Evolutionary conservation across 2,113 vertebrate genomes (phyloP).

Genomic region (Tyto alba): DNA sequence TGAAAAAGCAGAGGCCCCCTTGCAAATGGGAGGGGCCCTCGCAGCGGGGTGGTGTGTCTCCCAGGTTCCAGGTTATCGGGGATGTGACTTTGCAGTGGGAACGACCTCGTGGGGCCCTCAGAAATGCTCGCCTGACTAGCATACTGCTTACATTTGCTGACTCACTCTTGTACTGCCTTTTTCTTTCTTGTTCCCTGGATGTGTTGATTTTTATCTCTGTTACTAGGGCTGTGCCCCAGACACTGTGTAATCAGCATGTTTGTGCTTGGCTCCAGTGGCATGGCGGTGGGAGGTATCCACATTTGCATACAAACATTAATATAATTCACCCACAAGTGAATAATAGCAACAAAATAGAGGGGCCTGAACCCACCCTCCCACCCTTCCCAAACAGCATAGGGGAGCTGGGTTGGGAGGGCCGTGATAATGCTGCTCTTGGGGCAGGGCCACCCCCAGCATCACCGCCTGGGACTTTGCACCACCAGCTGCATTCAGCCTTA

Average conservation of each 20-base stretch:
- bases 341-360: neutral
- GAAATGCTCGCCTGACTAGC: neutral
- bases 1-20: neutral
- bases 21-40: neutral
- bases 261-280: neutral
- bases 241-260: neutral
- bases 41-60: neutral
- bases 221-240: constrained; percentile 28
- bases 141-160: constrained; percentile 24
- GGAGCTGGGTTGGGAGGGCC: too few species aligned
- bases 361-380: neutral
- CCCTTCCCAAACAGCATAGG: too few species aligned
- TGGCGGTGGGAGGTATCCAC: neutral
- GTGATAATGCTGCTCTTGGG: neutral
- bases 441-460: neutral
- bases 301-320: neutral
- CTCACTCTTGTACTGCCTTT: constrained; percentile 42
- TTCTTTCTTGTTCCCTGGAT: constrained; percentile 8
- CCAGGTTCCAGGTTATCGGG: neutral
- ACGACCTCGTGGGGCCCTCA: neutral
- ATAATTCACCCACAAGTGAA: neutral
- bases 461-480: neutral
- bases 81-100: neutral
- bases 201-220: constrained; percentile 50
- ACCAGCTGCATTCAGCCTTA: accelerated